phyloP scores from a whole-genome alignment of 2,797 vertebrate species.

The Pantherophis alleghaniensis region DNA sequence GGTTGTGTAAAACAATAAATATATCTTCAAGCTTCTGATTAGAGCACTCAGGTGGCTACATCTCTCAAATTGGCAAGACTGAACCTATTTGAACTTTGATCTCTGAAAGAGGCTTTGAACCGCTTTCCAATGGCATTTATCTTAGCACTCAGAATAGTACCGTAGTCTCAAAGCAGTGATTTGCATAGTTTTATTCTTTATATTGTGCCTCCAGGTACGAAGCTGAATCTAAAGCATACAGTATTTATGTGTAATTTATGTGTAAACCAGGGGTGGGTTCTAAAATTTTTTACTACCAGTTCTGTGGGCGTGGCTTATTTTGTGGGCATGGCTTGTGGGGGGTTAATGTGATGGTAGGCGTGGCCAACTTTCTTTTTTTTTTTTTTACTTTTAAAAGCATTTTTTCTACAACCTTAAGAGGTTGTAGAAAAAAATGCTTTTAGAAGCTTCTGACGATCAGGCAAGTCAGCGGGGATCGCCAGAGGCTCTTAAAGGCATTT shows the following conservation, averaged over 20 bases:
- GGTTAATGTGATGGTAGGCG: too few relatives aligned
- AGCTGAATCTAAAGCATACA: background rate
- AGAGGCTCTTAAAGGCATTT: too few relatives aligned
- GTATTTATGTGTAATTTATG: background rate
- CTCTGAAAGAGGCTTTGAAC: background rate
- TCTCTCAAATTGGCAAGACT: background rate
- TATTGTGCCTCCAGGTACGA: background rate
- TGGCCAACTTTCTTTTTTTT: too few relatives aligned
- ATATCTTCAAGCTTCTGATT: background rate
- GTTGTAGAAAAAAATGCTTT: too few relatives aligned
- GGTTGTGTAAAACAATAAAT: background rate
- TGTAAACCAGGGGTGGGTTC: background rate
- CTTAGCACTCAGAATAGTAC: background rate
- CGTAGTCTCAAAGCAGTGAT: background rate
- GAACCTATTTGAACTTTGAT: background rate
- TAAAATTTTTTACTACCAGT: too few relatives aligned
- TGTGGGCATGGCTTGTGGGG: too few relatives aligned
- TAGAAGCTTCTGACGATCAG: too few relatives aligned
- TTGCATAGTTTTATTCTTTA: background rate
- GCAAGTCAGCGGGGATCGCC: too few relatives aligned
- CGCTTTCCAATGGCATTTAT: background rate
- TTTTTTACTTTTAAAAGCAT: too few relatives aligned
- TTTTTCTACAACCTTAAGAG: too few relatives aligned
- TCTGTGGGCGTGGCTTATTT: too few relatives aligned
- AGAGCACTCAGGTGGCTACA: background rate